These are phyloP conservation scores for Platygyra sinensis DNA, from an alignment of 64 coral and sea anemone species.

Conservation along the genomic window DNA sequence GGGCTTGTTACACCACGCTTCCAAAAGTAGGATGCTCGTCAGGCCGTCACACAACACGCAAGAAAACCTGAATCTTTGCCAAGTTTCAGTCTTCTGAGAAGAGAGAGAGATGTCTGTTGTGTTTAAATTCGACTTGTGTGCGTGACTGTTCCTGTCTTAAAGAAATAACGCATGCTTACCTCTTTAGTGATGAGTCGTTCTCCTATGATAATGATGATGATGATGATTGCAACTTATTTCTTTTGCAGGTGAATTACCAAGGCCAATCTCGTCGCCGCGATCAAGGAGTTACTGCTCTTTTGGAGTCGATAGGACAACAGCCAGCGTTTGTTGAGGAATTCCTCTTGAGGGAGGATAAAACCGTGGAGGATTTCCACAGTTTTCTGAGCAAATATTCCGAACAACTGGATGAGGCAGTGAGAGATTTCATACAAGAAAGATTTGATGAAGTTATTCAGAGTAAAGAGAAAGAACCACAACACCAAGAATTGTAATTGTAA, in stretches of 20 bases:
- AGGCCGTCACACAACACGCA: too few relatives aligned
- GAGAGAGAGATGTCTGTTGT: too few relatives aligned
- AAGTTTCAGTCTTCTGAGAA: too few relatives aligned
- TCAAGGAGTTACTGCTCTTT: conserved; percentile 26
- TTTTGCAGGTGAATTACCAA: conserved; percentile 74
- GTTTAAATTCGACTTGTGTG: too few relatives aligned
- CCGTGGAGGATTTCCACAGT: conserved; percentile 45
- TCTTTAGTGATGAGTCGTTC: conserved; percentile 67
- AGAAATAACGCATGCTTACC: conserved; percentile 14
- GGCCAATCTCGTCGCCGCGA: conserved; percentile 53
- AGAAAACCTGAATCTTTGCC: too few relatives aligned
- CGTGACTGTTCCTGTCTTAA: too few relatives aligned
- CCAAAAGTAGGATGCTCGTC: too few relatives aligned
- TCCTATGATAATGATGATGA: neutral
- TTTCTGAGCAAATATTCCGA: conserved; percentile 49
- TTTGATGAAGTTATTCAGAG: neutral
- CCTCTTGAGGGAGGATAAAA: conserved; percentile 76
- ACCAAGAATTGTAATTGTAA: neutral
- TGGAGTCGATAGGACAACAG: conserved; percentile 22
- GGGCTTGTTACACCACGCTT: too few relatives aligned
- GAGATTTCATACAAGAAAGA: conserved; percentile 19
- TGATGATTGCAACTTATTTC: neutral
- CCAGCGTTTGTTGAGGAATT: conserved; percentile 73
- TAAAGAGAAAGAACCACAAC: neutral
- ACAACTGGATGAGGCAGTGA: conserved; percentile 9